Percentiles rank a stretch among this genome's conserved stretches.
Evolutionary conservation across 1,140 invertebrate genomes (phyloP).

Genomic region (Ctenoplectra terminalis): DNA sequence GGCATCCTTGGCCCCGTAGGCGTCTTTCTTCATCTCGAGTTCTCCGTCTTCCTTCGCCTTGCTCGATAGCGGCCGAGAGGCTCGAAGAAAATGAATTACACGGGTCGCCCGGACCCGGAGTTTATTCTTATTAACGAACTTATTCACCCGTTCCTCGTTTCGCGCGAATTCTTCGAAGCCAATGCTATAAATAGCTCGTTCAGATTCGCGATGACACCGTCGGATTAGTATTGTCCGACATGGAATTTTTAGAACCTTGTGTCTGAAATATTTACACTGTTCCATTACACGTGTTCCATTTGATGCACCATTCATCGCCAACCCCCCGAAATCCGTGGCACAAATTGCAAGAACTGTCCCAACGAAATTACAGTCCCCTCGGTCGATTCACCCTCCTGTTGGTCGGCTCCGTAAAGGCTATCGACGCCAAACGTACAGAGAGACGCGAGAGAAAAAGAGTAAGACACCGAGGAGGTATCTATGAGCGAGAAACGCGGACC

Average conservation of each 20-base stretch:
- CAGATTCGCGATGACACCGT: background rate
- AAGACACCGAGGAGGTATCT: background rate
- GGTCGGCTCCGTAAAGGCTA: background rate
- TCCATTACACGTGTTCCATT: background rate
- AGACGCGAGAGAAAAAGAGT: constrained; percentile 16
- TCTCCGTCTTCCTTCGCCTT: background rate
- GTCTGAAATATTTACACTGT: background rate
- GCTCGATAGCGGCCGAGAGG: too few relatives aligned
- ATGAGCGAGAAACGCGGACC: constrained; percentile 20
- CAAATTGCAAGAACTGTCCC: constrained; percentile 5
- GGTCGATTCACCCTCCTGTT: constrained; percentile 1
- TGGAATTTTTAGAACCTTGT: background rate
- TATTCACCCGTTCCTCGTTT: background rate
- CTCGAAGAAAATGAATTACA: constrained; percentile 17
- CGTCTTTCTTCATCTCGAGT: background rate
- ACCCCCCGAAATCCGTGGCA: background rate
- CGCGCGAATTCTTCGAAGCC: background rate
- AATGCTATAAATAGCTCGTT: background rate
- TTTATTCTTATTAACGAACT: constrained; percentile 12
- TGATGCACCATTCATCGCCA: background rate
- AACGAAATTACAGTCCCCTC: constrained; percentile 6
- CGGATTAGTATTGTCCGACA: background rate
- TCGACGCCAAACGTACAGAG: constrained; percentile 33
- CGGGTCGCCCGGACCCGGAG: background rate
- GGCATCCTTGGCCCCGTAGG: constrained; percentile 49